These are phyloP conservation scores for Calameuta filiformis DNA, from an alignment of 2,888 invertebrate species.

Conservation along the genomic window DNA sequence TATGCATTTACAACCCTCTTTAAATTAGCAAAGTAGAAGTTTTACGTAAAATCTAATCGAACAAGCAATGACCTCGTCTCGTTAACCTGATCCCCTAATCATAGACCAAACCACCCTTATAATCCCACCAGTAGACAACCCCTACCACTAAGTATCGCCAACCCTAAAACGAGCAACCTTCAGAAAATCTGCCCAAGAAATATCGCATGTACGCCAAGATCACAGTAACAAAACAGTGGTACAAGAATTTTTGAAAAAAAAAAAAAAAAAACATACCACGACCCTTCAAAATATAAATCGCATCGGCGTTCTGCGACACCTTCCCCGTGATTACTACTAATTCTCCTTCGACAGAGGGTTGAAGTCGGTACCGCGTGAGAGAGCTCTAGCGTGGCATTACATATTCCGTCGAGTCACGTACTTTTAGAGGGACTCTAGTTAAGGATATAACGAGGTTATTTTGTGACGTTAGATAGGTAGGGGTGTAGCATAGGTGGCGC, in stretches of 20 bases:
- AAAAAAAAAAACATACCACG: not conserved
- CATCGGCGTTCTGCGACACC: not conserved
- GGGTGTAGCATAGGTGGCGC: conserved; percentile 40
- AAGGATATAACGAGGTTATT: conserved; percentile 50
- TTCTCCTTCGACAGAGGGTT: not conserved
- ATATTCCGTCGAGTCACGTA: conserved; percentile 29
- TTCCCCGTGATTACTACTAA: not conserved
- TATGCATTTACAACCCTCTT: not conserved
- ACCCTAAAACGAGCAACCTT: not conserved
- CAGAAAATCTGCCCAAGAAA: not conserved
- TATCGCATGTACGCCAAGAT: not conserved
- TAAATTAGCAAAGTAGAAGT: not conserved
- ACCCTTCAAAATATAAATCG: not conserved
- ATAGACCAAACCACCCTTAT: not conserved
- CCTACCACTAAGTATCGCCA: not conserved
- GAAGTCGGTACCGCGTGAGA: not conserved
- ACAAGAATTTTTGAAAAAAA: not conserved
- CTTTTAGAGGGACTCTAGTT: conserved; percentile 36
- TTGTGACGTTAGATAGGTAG: conserved; percentile 38
- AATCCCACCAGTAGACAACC: not conserved
- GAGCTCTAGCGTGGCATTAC: not conserved
- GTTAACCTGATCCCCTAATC: not conserved
- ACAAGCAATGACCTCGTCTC: not conserved
- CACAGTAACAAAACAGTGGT: not conserved
- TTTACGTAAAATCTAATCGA: not conserved